These are phyloP conservation scores for Trididemnum nubilum DNA, from an alignment of 23 tunicate genomes.

Conservation along the genomic window DNA sequence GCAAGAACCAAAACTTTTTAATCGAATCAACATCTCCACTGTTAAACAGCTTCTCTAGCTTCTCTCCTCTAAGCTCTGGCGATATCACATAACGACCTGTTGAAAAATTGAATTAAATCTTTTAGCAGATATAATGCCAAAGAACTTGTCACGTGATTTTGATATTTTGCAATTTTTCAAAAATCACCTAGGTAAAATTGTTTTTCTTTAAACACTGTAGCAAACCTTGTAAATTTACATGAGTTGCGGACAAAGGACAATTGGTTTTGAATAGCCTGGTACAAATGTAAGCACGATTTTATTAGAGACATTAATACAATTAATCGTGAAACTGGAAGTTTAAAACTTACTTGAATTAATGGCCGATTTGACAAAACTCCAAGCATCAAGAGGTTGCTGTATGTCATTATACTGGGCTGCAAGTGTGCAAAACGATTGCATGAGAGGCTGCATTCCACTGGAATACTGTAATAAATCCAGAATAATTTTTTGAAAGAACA, in stretches of 20 bases:
- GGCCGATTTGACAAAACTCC: constrained; percentile 63
- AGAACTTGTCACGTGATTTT: no score
- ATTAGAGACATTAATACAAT: no score
- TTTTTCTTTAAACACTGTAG: no score
- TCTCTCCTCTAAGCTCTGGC: constrained; percentile 60
- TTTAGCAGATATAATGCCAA: background rate
- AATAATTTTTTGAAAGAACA: background rate
- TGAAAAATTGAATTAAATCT: background rate
- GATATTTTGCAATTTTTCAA: no score
- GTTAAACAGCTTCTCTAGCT: constrained; percentile 67
- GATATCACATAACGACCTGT: constrained; percentile 69
- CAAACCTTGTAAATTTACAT: no score
- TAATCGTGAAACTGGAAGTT: no score
- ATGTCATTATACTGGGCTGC: constrained; percentile 73
- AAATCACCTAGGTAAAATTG: no score
- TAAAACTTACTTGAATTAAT: constrained; percentile 45
- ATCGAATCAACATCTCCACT: constrained; percentile 56
- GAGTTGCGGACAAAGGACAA: no score
- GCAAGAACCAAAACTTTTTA: constrained; percentile 59
- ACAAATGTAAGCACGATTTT: no score
- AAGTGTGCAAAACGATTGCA: constrained; percentile 65
- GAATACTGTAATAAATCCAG: constrained; percentile 22
- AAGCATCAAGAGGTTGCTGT: constrained; percentile 32
- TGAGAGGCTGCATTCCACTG: constrained; percentile 49
- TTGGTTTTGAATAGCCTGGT: no score